Base-by-base conservation (phyloP, 2,888 invertebrate species). In the Troilus luridus region DNA sequence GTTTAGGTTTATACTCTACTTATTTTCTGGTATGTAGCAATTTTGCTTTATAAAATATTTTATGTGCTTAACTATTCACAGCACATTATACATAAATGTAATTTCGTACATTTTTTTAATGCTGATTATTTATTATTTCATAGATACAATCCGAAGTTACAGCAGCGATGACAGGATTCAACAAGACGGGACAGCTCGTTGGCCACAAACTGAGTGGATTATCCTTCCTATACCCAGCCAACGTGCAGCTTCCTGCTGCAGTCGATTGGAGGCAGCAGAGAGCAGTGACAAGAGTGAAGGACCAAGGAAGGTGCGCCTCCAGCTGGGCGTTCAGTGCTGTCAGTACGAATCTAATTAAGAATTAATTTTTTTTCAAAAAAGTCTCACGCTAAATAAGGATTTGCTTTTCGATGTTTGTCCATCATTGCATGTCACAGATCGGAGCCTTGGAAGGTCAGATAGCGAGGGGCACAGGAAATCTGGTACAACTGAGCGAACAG, bases 261-360 rank as follows among this genome's bases (percentile, higher is more conserved):
- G 96, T 98, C 90, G 98, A 98, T 95, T 98, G 98, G 98, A 96
- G 98, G 93, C 94, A 95, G 91, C 94, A 96, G 92, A 98, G 98
- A 88, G 97, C 97, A 92, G 98, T 98, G 92, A 98, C 98, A 21
- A 96, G 95, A 0, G 95, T 98, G 92, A 98, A 98, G 94, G 97
- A 98, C 95, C 98, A 98, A 95, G 97, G 95, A 17, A 95, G 95
- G 54, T 96, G 96, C 94, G 96, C 96, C 27, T 96, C 96, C 0
- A 96, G 96, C 95, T 98, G 98, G 98, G 96, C 98, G 85, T 98
- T 98, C 95, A 98, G 98, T 93, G 95, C 97, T 54, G 96, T 97
- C 94, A 96, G 96, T 95, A 60, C 21, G 11, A 60, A 59, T 67
- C 56, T 88, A 27, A 88, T 58, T 72, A 72, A 72, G 3, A 27